Evolutionary conservation across 1,140 invertebrate genomes (phyloP).

Genomic region (Platorchestia sp.): DNA sequence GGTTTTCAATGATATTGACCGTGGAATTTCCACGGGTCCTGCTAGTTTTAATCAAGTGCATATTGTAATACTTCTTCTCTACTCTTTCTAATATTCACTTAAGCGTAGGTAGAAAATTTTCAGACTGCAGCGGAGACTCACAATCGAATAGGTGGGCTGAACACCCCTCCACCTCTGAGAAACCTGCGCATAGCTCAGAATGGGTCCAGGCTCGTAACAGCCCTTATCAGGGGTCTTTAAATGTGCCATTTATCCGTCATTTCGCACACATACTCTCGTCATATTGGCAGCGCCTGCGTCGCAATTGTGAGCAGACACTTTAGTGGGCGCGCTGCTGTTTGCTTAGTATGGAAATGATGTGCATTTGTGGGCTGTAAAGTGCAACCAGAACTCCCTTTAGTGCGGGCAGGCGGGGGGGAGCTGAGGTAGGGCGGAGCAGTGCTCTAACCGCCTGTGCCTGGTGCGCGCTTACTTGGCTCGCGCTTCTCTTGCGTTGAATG

Average conservation of each 20-base stretch:
- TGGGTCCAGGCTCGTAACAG: neutral
- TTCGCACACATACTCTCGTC: conserved; percentile 49
- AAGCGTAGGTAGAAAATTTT: no score
- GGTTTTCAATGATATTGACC: no score
- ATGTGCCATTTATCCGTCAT: conserved; percentile 46
- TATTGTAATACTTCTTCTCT: no score
- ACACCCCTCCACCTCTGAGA: neutral
- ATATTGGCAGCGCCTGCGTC: conserved; percentile 21
- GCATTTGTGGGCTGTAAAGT: conserved; percentile 51
- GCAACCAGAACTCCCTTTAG: conserved; percentile 41
- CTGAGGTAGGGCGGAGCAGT: neutral
- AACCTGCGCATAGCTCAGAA: neutral
- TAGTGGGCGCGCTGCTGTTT: conserved; percentile 24
- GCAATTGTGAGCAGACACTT: conserved; percentile 34
- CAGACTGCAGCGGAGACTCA: neutral
- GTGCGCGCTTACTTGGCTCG: neutral
- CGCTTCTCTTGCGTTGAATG: neutral
- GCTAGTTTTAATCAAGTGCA: no score
- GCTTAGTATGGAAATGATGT: conserved; percentile 53
- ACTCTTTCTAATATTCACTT: no score
- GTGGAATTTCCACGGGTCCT: no score
- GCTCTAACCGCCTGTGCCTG: no score
- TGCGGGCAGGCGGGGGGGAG: neutral
- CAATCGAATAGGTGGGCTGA: neutral
- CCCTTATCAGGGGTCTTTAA: conserved; percentile 40